Base-by-base conservation (phyloP, 2,113 vertebrate genomes). In the Pollimyrus isidori region DNA sequence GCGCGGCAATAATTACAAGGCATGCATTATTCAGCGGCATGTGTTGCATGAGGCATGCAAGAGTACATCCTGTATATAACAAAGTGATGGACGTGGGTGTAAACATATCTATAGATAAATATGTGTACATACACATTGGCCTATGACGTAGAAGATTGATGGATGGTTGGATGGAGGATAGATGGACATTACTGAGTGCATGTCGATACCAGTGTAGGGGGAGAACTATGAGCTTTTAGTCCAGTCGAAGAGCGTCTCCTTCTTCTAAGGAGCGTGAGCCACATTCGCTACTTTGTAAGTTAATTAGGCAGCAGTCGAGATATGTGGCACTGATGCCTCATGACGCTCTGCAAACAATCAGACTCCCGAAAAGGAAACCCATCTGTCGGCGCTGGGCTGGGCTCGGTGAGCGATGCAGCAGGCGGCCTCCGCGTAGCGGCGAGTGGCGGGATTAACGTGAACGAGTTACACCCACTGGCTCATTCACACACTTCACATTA, bases 401-500 rank as follows among this genome's bases (percentile, higher is more conserved):
- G 56, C 56, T 62, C 15, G 10, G 85, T 50, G 85, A 82, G 89
- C 39, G 62, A 90, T 88, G 58, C 58, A 88, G 87, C 89, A 49
- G 88, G 39, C 52, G 42, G 89, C 83, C 69, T 69, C 89, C 50
- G 19, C 49, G 49, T 86, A 90, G 48, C 35, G 9, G 52, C 84
- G 84, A 92, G 91, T 91, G 93, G 92, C 89, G 93, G 93, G 92
- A 90, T 90, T 89, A 90, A 89, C 89, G 91, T 90, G 92, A 92
- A 91, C 65, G 48, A 91, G 90, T 90, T 92, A 91, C 93, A 93
- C 92, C 49, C 91, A 88, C 94, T 93, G 93, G 93, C 93, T 93
- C 91, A 92, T 92, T 91, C 93, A 92, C 90, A 92, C 85, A 89
- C 92, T 90, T 93, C 89, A 90, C 93, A 94, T 94, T 93, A 93